Percentiles rank a stretch among this genome's conserved stretches.
Conservation (phyloP, 2,113 vertebrate species). For the Planiliza haematocheilus region DNA sequence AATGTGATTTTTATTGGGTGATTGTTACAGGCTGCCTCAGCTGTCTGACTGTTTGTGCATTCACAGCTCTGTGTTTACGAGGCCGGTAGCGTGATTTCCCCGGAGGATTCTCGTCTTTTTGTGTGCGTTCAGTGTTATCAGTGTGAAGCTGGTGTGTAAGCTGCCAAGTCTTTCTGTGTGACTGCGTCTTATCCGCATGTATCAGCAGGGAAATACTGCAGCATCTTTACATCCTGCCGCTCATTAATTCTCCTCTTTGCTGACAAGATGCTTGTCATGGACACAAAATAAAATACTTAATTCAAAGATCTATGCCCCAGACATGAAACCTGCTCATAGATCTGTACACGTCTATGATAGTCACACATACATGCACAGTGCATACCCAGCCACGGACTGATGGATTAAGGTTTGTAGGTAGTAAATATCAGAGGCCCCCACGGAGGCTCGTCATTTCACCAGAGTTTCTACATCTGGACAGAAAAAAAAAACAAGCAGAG, state of each 20-base stretch:
- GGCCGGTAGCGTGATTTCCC: constrained; percentile 62
- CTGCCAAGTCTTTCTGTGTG: neutral
- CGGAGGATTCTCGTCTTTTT: neutral
- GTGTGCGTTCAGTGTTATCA: neutral
- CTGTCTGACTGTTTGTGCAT: constrained; percentile 49
- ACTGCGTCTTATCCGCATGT: constrained; percentile 8
- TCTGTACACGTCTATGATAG: neutral
- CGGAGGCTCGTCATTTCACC: constrained; percentile 28
- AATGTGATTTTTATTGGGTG: constrained; percentile 51
- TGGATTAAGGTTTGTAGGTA: constrained; percentile 41
- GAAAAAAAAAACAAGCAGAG: neutral
- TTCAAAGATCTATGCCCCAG: neutral
- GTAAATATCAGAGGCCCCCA: constrained; percentile 41
- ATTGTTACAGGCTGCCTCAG: constrained; percentile 31
- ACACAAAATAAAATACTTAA: neutral
- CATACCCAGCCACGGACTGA: constrained; percentile 25
- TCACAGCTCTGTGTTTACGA: constrained; percentile 59
- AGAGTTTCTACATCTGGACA: constrained; percentile 56
- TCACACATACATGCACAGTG: neutral
- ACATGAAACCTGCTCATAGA: neutral
- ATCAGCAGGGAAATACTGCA: constrained; percentile 33
- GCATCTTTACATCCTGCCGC: constrained; percentile 27
- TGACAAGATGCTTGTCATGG: constrained; percentile 8
- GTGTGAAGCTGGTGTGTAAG: constrained; percentile 10
- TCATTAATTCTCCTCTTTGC: constrained; percentile 30